A percentile compares a stretch with the other conserved stretches of the same genome.
phyloP scores from a whole-genome alignment of 1,140 invertebrate genomes.

The Antheraea pernyi region DNA sequence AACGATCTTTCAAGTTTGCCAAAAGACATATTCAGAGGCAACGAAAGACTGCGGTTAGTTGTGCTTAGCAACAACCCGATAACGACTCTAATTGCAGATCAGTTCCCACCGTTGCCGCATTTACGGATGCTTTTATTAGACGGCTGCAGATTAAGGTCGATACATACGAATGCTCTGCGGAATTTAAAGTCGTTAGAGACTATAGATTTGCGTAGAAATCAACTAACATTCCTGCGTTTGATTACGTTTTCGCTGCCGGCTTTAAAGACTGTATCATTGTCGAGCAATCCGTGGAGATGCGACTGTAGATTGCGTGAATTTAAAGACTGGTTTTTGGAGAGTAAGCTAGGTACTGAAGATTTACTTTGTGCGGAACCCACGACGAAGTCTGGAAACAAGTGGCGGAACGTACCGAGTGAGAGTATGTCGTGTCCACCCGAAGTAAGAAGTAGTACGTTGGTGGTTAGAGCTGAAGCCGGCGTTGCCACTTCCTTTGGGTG shows the following conservation, averaged over 20 bases:
- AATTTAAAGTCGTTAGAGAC: slow-evolving; percentile 72
- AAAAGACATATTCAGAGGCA: slow-evolving; percentile 86
- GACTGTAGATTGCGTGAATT: slow-evolving; percentile 92
- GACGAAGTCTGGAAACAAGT: slow-evolving; percentile 64
- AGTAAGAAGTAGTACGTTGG: slow-evolving; percentile 65
- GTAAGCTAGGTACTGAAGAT: slow-evolving; percentile 74
- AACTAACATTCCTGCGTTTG: slow-evolving; percentile 71
- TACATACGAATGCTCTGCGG: slow-evolving; percentile 84
- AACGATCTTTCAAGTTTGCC: slow-evolving; percentile 86
- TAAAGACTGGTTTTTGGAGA: slow-evolving; percentile 88
- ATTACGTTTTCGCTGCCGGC: slow-evolving; percentile 70
- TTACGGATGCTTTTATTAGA: slow-evolving; percentile 88
- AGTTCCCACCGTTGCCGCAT: slow-evolving; percentile 87
- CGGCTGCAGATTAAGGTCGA: slow-evolving; percentile 85
- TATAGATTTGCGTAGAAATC: slow-evolving; percentile 73
- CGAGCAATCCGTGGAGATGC: slow-evolving; percentile 94
- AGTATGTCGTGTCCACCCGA: slow-evolving; percentile 70
- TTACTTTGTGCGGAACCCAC: slow-evolving; percentile 67
- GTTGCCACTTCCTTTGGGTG: slow-evolving; percentile 85
- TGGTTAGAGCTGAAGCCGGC: slow-evolving; percentile 71
- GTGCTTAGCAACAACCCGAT: slow-evolving; percentile 88
- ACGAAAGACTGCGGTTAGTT: slow-evolving; percentile 86
- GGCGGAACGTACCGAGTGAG: slow-evolving; percentile 62
- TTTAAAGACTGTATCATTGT: slow-evolving; percentile 88
- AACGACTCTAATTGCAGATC: slow-evolving; percentile 80